phyloP scores from a whole-genome alignment of 2,113 vertebrate species.

The Labrus mixtus region DNA sequence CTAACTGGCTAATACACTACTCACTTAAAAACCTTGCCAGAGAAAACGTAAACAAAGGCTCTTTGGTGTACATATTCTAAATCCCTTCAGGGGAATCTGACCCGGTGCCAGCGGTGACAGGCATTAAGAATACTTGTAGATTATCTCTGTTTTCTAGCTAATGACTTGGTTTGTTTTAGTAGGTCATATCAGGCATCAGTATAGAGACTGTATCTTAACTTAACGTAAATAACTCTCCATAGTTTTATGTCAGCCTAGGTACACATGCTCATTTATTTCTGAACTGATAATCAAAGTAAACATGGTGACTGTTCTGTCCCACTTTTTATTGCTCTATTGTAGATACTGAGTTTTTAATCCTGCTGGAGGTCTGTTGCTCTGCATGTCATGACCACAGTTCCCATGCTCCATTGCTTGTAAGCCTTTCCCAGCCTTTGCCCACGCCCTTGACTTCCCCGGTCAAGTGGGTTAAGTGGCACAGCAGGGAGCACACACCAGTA shows the following conservation, averaged over 20 bases:
- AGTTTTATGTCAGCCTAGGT: too few species aligned
- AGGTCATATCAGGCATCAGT: neutral
- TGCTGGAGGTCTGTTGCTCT: neutral
- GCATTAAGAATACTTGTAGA: neutral
- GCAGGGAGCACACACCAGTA: constrained; percentile 46
- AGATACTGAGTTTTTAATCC: neutral
- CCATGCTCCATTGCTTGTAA: constrained; percentile 32
- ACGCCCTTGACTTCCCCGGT: constrained; percentile 41
- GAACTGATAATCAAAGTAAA: neutral
- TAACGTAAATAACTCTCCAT: too few species aligned
- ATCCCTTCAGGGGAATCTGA: neutral
- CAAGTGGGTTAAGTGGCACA: constrained; percentile 69
- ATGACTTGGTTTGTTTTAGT: neutral
- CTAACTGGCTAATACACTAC: too few species aligned
- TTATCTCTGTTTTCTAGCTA: neutral
- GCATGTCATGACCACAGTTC: constrained; percentile 20
- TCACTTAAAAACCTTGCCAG: neutral
- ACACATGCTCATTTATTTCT: too few species aligned
- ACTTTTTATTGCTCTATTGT: neutral
- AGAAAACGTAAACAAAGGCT: neutral
- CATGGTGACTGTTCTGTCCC: neutral
- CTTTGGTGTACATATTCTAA: neutral
- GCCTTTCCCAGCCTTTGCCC: constrained; percentile 14
- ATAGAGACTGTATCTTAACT: neutral
- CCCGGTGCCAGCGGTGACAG: neutral